Conservation (phyloP, 2,113 vertebrate species). For the Mastomys coucha region DNA sequence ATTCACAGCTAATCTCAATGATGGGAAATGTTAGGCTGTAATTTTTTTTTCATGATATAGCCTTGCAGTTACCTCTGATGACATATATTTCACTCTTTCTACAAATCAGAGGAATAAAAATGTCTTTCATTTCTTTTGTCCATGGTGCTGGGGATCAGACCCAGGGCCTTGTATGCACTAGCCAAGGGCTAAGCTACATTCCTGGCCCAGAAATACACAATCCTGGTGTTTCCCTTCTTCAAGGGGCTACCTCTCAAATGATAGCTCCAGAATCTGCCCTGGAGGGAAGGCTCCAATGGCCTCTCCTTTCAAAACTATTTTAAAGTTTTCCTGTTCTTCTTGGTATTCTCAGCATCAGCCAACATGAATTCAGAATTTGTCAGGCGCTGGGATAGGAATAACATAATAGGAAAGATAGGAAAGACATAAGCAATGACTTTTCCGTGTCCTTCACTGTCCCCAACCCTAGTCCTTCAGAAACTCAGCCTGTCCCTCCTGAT, state of each 20-base stretch:
- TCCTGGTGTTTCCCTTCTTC: not conserved
- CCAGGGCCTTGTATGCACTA: not conserved
- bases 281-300: not conserved
- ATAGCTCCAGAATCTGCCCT: not conserved
- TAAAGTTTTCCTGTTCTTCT: not conserved
- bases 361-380: not conserved
- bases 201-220: not conserved
- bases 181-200: not conserved
- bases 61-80: not conserved
- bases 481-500: no score
- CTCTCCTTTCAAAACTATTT: not conserved
- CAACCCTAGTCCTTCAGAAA: not conserved
- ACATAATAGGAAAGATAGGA: no score
- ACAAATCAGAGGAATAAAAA: constrained; percentile 33
- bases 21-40: constrained; percentile 7
- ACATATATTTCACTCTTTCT: constrained; percentile 43
- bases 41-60: not conserved
- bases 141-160: not conserved
- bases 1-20: constrained; percentile 37
- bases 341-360: not conserved
- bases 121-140: not conserved
- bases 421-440: not conserved
- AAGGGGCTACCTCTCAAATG: not conserved
- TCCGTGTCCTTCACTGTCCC: not conserved
- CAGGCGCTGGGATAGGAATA: not conserved